Base-by-base conservation (phyloP, 2,888 invertebrate genomes). In the Plebejus melissa region DNA sequence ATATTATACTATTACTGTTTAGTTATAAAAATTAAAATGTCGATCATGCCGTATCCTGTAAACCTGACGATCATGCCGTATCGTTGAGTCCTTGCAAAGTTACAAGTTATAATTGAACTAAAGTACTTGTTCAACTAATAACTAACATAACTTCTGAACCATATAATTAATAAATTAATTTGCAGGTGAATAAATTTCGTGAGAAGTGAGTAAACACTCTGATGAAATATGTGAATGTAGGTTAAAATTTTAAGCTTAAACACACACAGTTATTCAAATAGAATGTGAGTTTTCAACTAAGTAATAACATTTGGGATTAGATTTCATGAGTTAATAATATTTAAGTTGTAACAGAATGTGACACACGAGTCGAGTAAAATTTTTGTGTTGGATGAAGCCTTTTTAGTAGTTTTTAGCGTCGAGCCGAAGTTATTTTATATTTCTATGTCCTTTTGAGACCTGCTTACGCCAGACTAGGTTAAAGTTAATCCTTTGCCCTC, bases 161-260 rank as follows among this genome's bases (percentile, higher is more conserved):
- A 41, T 71, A 46, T 71, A 71, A 46, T 71, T 46, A 71, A 71
- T 41, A 41, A 70, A 70, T 41, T 28, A 22, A 71, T 46, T 71
- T 71, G 46, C 71, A 71, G 71, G 71, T 71, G 71, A 41, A 71
- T 71, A 71, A 71, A 71, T 71, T 46, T 71, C 11, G 71, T 71
- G 22, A 70, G 70, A 71, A 71, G 71, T 71, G 22, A 71, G 46
- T 46, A 71, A 46, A 71, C 71, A 41, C 16, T 46, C 22, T 46
- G 22, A 41, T 71, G 71, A 41, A 46, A 71, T 50, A 71, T 71
- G 71, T 41, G 46, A 71, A 71, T 71, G 46, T 46, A 41, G 71
- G 71, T 71, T 71, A 71, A 41, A 71, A 71, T 46, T 71, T 71
- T 22, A 28, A 71, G 28, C 46, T 41, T 71, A 71, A 71, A 46